Percentiles rank a stretch among this genome's conserved stretches.
Conservation (phyloP, 2,888 invertebrate species). For the Scaptomyza parva region DNA sequence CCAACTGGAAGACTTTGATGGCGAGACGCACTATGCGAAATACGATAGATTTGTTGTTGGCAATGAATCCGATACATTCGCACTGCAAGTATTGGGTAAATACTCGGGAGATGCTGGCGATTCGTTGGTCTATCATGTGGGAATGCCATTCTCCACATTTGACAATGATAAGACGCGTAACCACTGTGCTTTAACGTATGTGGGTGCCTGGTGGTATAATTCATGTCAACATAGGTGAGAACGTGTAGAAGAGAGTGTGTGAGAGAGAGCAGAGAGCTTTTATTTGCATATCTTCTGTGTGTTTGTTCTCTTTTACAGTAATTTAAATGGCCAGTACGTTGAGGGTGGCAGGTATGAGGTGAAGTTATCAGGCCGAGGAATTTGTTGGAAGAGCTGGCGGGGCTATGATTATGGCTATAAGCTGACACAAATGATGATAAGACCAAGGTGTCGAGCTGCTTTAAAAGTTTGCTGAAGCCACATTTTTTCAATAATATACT, state of each 20-base stretch:
- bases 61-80: conserved; percentile 87
- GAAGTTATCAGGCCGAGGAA: conserved; percentile 85
- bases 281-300: background rate
- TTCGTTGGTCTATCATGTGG: conserved; percentile 88
- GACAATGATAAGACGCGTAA: conserved; percentile 88
- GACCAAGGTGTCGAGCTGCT: conserved; percentile 76
- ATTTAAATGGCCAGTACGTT: conserved; percentile 87
- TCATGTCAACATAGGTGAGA: conserved; percentile 88
- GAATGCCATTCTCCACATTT: conserved; percentile 88
- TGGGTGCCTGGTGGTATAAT: conserved; percentile 91
- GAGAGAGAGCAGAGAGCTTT: background rate
- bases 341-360: conserved; percentile 84
- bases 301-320: conserved; percentile 83
- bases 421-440: conserved; percentile 88
- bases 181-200: conserved; percentile 88
- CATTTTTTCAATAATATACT: background rate
- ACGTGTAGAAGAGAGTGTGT: background rate
- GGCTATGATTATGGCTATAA: conserved; percentile 88
- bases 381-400: conserved; percentile 90
- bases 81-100: conserved; percentile 87
- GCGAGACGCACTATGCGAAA: conserved; percentile 86
- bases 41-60: conserved; percentile 88
- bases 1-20: conserved; percentile 87
- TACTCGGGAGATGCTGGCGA: conserved; percentile 89
- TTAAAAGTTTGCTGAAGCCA: conserved; percentile 12